A percentile compares a stretch with the other conserved stretches of the same genome.
Conservation (phyloP, 2,113 vertebrate genomes). For the Peromyscus maniculatus region DNA sequence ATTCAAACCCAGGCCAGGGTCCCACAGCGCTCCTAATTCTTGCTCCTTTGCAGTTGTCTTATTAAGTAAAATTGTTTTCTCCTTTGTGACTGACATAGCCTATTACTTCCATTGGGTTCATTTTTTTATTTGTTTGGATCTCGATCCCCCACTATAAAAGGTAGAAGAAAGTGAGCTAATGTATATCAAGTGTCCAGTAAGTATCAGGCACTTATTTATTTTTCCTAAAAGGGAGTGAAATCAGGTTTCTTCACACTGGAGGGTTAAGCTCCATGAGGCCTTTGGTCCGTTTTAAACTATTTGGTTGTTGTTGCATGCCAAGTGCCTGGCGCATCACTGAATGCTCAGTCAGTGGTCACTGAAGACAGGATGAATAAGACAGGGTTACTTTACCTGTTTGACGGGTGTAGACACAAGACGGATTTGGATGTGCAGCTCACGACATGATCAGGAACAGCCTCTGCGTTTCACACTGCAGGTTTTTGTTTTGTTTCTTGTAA, state of each 20-base stretch:
- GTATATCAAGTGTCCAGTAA: not conserved
- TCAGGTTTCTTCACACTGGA: not conserved
- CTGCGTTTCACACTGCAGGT: not conserved
- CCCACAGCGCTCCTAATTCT: not conserved
- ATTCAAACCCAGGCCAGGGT: not conserved
- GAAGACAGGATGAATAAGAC: not conserved
- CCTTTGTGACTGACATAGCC: not conserved
- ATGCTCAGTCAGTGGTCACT: not conserved
- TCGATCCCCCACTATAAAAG: not conserved
- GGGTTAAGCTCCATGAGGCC: not conserved
- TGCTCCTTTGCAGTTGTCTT: constrained; percentile 31
- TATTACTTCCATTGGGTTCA: not conserved
- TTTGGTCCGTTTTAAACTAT: not conserved
- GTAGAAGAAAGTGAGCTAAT: not conserved
- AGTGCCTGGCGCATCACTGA: not conserved
- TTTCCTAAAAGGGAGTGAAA: not conserved
- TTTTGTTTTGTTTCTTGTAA: constrained; percentile 10
- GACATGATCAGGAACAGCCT: not conserved
- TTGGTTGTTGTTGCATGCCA: not conserved
- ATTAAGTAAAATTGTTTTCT: constrained; percentile 15
- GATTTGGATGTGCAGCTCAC: not conserved
- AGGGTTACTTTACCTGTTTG: not conserved
- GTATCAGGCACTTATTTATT: not conserved
- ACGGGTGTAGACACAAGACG: not conserved
- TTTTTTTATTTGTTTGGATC: not conserved